A percentile compares a stretch with the other conserved stretches of the same genome.
phyloP scores from a whole-genome alignment of 1,140 invertebrate genomes.

The Apis mellifera region DNA sequence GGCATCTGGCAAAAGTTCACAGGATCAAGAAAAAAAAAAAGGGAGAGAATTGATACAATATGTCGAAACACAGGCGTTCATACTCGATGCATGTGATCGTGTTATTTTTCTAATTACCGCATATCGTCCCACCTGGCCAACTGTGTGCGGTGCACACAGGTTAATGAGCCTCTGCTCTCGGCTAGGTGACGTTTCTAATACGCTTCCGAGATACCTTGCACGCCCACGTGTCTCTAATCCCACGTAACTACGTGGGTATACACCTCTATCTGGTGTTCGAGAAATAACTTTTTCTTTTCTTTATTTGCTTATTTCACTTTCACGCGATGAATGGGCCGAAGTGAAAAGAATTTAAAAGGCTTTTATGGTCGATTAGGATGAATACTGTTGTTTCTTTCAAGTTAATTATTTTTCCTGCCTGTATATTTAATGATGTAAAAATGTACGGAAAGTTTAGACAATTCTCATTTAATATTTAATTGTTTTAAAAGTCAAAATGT shows the following conservation, averaged over 20 bases:
- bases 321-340: not conserved
- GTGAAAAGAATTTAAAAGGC: not conserved
- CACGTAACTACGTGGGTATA: constrained; percentile 44
- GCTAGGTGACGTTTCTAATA: constrained; percentile 55
- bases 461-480: too few species aligned
- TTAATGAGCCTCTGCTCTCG: constrained; percentile 58
- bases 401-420: too few species aligned
- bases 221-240: constrained; percentile 58
- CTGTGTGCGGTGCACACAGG: constrained; percentile 42
- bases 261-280: constrained; percentile 6
- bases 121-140: constrained; percentile 29
- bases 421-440: too few species aligned
- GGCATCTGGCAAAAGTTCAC: too few species aligned
- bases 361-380: not conserved
- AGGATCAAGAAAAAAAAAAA: too few species aligned
- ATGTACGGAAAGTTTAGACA: too few species aligned
- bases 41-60: not conserved
- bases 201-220: constrained; percentile 62
- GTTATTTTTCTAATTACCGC: constrained; percentile 44
- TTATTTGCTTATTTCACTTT: constrained; percentile 9
- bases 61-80: not conserved
- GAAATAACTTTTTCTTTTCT: not conserved
- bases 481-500: too few species aligned
- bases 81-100: constrained; percentile 6
- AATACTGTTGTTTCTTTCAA: not conserved